phyloP scores from a whole-genome alignment of 1,140 invertebrate genomes.

The Leptopilina clavipes region DNA sequence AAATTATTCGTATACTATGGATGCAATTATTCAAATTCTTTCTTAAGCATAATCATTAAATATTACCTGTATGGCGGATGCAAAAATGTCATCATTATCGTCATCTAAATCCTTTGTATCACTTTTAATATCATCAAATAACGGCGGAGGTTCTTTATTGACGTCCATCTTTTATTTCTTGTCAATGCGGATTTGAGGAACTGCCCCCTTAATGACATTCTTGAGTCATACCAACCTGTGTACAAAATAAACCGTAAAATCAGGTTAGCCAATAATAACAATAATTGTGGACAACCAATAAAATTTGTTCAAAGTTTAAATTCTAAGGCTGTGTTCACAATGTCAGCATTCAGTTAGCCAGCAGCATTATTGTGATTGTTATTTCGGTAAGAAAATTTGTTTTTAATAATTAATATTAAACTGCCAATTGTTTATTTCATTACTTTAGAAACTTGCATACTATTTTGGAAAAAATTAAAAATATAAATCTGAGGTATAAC shows the following conservation, averaged over 20 bases:
- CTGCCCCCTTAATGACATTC: constrained; percentile 7
- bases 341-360: no score
- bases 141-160: constrained; percentile 80
- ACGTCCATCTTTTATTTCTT: constrained; percentile 77
- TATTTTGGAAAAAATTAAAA: constrained; percentile 29
- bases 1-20: neutral
- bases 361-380: no score
- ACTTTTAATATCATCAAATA: constrained; percentile 81
- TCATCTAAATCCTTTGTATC: constrained; percentile 80
- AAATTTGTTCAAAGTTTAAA: no score
- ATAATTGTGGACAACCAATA: no score
- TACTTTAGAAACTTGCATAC: neutral
- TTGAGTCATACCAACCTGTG: no score
- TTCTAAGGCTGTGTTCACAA: no score
- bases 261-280: no score
- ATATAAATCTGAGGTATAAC: constrained; percentile 11
- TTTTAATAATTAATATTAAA: no score
- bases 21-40: constrained; percentile 8
- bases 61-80: constrained; percentile 84
- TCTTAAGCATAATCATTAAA: neutral
- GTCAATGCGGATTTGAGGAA: constrained; percentile 2
- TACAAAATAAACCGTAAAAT: no score
- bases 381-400: no score
- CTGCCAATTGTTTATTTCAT: no score
- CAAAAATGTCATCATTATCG: constrained; percentile 86